Percentiles rank a stretch among this genome's conserved stretches.
Evolutionary conservation across 2,113 vertebrate genomes (phyloP).

Genomic region (Perca flavescens): DNA sequence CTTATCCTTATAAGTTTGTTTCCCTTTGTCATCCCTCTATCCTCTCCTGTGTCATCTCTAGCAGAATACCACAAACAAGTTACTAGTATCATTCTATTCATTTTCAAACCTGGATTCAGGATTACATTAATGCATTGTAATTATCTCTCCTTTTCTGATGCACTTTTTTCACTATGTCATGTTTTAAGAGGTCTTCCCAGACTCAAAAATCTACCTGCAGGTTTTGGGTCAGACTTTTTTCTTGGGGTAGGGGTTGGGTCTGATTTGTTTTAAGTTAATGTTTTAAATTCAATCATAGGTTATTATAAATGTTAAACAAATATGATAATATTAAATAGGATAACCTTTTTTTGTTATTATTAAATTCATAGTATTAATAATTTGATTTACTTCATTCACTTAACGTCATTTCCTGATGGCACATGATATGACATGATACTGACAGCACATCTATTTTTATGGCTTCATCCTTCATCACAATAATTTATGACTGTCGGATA

Average conservation of each 20-base stretch:
- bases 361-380: background rate
- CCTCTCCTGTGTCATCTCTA: background rate
- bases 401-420: background rate
- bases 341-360: background rate
- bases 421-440: conserved; percentile 10
- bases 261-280: background rate
- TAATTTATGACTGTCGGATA: conserved; percentile 30
- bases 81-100: background rate
- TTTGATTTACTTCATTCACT: background rate
- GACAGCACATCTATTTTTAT: conserved; percentile 38
- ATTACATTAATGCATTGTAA: background rate
- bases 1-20: background rate
- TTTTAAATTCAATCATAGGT: background rate
- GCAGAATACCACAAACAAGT: conserved; percentile 7
- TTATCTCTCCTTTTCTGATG: background rate
- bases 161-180: background rate
- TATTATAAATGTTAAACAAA: background rate
- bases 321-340: background rate
- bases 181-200: background rate
- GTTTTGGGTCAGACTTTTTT: background rate
- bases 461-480: conserved; percentile 26
- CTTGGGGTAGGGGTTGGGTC: background rate
- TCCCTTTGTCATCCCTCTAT: background rate
- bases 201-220: background rate
- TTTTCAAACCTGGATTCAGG: background rate